Evolutionary conservation across 2,888 invertebrate species (phyloP).

Genomic region (Tyria jacobaeae): DNA sequence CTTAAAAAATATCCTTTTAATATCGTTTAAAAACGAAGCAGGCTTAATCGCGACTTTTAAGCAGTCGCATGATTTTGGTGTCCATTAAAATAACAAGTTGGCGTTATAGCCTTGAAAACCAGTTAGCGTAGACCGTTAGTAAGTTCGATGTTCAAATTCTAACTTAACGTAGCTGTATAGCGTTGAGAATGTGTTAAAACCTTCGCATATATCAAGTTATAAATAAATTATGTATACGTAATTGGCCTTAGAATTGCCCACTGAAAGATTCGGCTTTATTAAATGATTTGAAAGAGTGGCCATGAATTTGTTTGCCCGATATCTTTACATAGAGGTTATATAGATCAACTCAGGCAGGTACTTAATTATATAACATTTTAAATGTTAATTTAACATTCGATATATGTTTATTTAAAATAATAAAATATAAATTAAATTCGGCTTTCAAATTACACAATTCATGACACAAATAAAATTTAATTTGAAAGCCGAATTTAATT

Average conservation of each 20-base stretch:
- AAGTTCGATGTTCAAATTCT: conserved; percentile 20
- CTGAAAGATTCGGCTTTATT: not conserved
- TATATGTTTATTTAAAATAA: too few species aligned
- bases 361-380: too few species aligned
- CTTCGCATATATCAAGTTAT: conserved; percentile 8
- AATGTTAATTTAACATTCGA: too few species aligned
- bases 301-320: not conserved
- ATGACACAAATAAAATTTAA: too few species aligned
- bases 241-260: not conserved
- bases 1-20: too few species aligned
- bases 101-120: conserved; percentile 15
- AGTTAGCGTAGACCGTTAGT: conserved; percentile 16
- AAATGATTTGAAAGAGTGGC: not conserved
- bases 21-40: conserved; percentile 5
- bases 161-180: conserved; percentile 6
- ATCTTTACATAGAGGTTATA: too few species aligned
- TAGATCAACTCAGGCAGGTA: too few species aligned
- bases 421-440: too few species aligned
- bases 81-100: conserved; percentile 16
- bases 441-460: too few species aligned
- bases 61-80: conserved; percentile 8
- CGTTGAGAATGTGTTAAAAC: conserved; percentile 6
- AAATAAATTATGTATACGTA: conserved; percentile 1
- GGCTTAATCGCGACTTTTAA: not conserved
- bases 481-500: too few species aligned